phyloP scores from a whole-genome alignment of 2,797 vertebrate genomes.

The Otolemur crassicaudatus region DNA sequence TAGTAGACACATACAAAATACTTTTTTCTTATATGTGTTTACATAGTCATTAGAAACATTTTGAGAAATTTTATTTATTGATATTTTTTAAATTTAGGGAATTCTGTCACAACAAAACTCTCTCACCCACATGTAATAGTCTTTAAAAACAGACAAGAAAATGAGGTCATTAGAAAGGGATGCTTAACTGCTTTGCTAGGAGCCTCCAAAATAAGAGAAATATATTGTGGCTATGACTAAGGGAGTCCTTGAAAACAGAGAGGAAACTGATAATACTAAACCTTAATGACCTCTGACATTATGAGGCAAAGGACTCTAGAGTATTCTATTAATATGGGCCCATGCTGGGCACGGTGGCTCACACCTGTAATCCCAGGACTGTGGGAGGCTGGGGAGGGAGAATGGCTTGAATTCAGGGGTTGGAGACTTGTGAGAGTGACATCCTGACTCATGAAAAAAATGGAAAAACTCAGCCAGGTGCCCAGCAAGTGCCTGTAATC shows the following conservation, averaged over 20 bases:
- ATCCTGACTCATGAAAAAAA: too few species aligned
- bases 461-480: too few species aligned
- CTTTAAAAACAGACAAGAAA: conserved; percentile 36
- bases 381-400: too few species aligned
- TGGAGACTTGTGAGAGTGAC: too few species aligned
- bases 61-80: conserved; percentile 36
- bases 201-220: not conserved
- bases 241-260: not conserved
- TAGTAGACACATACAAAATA: conserved; percentile 21
- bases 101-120: conserved; percentile 30
- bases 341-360: not conserved
- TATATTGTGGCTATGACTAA: not conserved
- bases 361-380: too few species aligned
- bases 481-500: too few species aligned
- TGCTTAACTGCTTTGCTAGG: not conserved
- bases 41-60: conserved; percentile 47
- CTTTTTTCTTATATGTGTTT: conserved; percentile 47
- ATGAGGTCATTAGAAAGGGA: not conserved
- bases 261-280: not conserved
- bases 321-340: not conserved
- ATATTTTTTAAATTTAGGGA: not conserved
- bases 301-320: not conserved
- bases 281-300: not conserved
- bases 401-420: too few species aligned
- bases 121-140: not conserved